Evolutionary conservation across 2,888 invertebrate genomes (phyloP).

Genomic region (Cybosia mesomella): DNA sequence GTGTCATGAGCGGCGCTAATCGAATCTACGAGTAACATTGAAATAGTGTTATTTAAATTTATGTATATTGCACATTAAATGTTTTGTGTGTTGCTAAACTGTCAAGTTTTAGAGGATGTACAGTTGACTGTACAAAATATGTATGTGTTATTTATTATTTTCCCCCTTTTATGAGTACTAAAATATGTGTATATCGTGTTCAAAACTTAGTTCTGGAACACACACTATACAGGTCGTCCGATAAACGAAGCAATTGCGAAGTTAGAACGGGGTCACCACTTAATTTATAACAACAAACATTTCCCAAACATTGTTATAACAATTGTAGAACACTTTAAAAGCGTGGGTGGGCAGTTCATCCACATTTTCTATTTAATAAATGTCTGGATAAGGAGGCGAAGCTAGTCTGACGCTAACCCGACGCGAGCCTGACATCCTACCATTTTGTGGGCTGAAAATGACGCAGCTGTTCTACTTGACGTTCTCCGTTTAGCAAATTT

Average conservation of each 20-base stretch:
- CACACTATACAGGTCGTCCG: conserved; percentile 24
- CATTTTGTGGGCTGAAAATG: conserved; percentile 68
- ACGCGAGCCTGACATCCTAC: conserved; percentile 66
- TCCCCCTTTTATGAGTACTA: not conserved
- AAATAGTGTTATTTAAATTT: no score
- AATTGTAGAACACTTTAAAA: conserved; percentile 59
- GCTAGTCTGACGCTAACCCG: conserved; percentile 74
- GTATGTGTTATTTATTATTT: not conserved
- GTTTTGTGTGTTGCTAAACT: no score
- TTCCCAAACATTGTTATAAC: conserved; percentile 50
- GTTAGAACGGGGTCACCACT: conserved; percentile 39
- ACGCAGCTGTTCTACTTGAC: conserved; percentile 58
- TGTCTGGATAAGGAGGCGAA: conserved; percentile 62
- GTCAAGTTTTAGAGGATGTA: not conserved
- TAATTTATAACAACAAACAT: conserved; percentile 45
- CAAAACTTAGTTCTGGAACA: conserved; percentile 2
- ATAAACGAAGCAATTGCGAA: conserved; percentile 35
- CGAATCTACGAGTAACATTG: no score
- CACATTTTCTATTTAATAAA: conserved; percentile 77
- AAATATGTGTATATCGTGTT: not conserved
- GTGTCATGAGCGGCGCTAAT: no score
- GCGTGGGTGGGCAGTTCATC: conserved; percentile 54
- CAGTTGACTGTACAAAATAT: not conserved
- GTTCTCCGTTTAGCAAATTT: conserved; percentile 49
- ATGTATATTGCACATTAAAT: no score